These are phyloP conservation scores for Dryocosmus kuriphilus DNA, from an alignment of 2,888 invertebrate species.

Conservation along the genomic window DNA sequence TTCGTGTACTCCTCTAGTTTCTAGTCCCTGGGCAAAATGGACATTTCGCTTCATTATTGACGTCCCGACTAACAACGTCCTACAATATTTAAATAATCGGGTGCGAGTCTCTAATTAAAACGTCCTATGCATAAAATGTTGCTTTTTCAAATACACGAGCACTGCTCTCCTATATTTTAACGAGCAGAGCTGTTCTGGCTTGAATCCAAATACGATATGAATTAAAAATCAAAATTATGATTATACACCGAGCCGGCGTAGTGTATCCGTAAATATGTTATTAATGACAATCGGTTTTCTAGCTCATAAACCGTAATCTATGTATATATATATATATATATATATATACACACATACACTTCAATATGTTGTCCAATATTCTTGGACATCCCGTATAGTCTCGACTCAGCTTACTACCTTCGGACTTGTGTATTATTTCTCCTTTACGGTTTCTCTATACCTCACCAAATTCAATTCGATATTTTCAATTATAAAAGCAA, in stretches of 20 bases:
- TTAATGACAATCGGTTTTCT: background rate
- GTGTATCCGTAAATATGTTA: background rate
- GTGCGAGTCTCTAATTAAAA: constrained; percentile 62
- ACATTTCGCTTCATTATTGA: constrained; percentile 48
- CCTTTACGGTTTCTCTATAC: no score
- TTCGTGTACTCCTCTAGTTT: background rate
- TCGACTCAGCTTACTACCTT: no score
- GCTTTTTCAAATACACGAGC: constrained; percentile 40
- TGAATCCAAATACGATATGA: background rate
- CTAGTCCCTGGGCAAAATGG: background rate
- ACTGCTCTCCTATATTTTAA: background rate
- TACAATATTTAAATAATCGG: constrained; percentile 56
- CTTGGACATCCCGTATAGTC: no score
- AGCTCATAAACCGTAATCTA: background rate
- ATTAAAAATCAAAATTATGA: background rate
- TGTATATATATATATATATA: no score
- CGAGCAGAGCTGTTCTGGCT: background rate
- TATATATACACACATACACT: no score
- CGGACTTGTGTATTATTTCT: no score
- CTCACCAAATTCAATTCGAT: no score
- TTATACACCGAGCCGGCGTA: background rate
- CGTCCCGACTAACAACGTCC: constrained; percentile 54
- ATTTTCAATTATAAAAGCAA: no score
- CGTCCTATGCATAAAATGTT: constrained; percentile 61
- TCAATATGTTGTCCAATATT: no score